Percentiles rank a stretch among this genome's conserved stretches.
phyloP scores from a whole-genome alignment of 2,797 vertebrate genomes.

The Mico argentatus region DNA sequence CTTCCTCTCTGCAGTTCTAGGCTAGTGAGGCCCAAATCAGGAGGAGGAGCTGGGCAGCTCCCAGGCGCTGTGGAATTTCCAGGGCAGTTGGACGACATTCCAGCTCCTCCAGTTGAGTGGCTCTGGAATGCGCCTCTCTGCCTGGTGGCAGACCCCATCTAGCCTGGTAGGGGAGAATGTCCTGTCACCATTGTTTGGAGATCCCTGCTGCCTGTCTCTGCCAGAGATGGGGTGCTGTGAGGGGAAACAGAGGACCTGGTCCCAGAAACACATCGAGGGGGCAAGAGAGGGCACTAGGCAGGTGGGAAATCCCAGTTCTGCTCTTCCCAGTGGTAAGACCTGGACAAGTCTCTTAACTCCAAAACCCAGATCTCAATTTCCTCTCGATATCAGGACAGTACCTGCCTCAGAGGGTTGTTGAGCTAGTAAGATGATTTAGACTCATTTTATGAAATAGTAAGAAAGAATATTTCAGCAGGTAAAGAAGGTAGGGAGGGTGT shows the following conservation, averaged over 20 bases:
- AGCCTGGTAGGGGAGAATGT: neutral
- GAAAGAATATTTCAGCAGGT: neutral
- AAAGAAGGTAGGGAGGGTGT: neutral
- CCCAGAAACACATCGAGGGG: neutral
- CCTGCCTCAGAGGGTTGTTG: neutral
- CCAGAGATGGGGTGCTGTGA: neutral
- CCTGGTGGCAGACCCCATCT: constrained; percentile 17
- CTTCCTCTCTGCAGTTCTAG: neutral
- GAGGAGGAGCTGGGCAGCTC: neutral
- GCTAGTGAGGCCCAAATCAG: neutral
- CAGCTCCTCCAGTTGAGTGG: neutral
- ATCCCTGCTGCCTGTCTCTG: neutral
- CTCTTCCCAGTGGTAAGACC: neutral
- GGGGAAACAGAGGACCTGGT: neutral
- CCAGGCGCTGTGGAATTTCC: constrained; percentile 23
- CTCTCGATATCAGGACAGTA: neutral
- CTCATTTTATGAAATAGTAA: constrained; percentile 5
- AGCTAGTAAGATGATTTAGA: neutral
- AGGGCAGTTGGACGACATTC: constrained; percentile 62
- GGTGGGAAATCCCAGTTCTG: neutral
- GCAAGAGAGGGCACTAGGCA: neutral
- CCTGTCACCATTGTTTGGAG: neutral
- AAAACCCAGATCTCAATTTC: neutral
- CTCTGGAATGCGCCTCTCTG: constrained; percentile 36
- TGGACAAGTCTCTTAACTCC: neutral